Evolutionary conservation across 2,113 vertebrate genomes (phyloP).

Genomic region (Myrmophylax atrothorax): DNA sequence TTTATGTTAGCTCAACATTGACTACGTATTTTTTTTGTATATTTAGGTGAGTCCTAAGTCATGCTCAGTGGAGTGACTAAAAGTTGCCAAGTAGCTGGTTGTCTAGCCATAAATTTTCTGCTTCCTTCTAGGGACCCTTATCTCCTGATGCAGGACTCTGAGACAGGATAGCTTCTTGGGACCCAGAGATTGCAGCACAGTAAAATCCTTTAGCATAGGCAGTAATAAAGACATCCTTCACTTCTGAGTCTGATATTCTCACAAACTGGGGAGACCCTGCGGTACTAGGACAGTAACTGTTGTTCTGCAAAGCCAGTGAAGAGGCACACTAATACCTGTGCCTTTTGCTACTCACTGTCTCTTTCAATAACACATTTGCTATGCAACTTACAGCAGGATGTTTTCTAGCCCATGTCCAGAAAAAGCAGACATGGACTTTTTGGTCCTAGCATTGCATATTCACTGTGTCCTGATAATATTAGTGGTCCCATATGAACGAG

Average conservation of each 20-base stretch:
- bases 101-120: not conserved
- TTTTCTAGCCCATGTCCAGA: not conserved
- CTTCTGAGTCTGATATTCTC: not conserved
- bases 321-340: not conserved
- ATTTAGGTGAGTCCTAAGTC: not conserved
- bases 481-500: not conserved
- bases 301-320: not conserved
- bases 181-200: not conserved
- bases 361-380: not conserved
- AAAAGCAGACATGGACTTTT: not conserved
- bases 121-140: not conserved
- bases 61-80: not conserved
- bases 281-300: not conserved
- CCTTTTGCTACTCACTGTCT: not conserved
- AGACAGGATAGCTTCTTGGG: not conserved
- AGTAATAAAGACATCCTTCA: not conserved
- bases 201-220: not conserved
- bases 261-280: not conserved
- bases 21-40: not conserved
- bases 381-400: not conserved
- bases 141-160: not conserved
- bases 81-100: not conserved
- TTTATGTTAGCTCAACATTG: not conserved
- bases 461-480: not conserved
- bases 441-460: not conserved